Base-by-base conservation (phyloP, 2,888 invertebrate species). In the Alsophila aescularia region DNA sequence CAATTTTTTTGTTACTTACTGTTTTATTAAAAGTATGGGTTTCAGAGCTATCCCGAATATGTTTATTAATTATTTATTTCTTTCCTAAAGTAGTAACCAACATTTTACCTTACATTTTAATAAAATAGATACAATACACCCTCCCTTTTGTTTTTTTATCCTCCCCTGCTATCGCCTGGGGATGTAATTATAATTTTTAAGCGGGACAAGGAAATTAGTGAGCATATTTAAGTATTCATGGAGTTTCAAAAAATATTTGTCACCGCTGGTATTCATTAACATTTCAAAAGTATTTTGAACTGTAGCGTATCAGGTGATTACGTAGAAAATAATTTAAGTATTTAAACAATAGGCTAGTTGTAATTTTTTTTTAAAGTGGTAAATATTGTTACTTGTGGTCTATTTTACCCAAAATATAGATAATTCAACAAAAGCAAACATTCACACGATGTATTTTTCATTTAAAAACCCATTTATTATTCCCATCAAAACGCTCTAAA, bases 171-270 rank as follows among this genome's bases (percentile, higher is more conserved):
- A 50, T 55, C 40, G 53, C 63, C 58, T 57, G 45, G 52, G 47
- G 62, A 57, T 48, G 58, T 70, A 66, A 70, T 72, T 73, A 67
- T 64, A 35, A 66, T 68, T 67, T 69, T 60, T 55, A 49, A 58
- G 51, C 36, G 60, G 53, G 54, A 58, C 43, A 42, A 60, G 64
- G 58, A 67, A 71, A 70, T 67, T 66, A 63, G 58, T 59, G 48
- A 56, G 53, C 52, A 49, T 58, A 48, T 55, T 65, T 51, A 62
- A 60, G 47, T 58, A 64, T 53, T 64, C 29, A 60, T 39, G 40
- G 48, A 66, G 52, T 56, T 53, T 48, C 27, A 40, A 35, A 48
- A 21, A 34, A 35, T 6, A 35, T 44, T 37, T 53, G 36, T 32
- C 14, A 24, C 14, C 10, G 10, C 12, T 44, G 37, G 10, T 36